phyloP scores from a whole-genome alignment of 2,113 vertebrate genomes.

The Oreotrochilus melanogaster region DNA sequence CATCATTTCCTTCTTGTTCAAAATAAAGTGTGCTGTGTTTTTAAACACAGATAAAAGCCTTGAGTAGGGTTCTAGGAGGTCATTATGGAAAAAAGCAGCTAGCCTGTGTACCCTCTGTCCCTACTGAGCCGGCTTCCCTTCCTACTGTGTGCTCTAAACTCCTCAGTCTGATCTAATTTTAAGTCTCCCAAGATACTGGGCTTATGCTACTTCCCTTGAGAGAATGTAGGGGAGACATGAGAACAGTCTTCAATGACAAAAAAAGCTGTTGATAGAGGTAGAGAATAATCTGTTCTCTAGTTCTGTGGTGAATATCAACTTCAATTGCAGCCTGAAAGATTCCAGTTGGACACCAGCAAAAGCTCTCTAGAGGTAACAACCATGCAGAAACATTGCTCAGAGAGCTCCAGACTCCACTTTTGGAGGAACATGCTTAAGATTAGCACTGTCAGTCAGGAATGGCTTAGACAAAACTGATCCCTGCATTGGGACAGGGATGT shows the following conservation, averaged over 20 bases:
- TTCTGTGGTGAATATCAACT: slow-evolving; percentile 31
- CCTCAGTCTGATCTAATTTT: slow-evolving; percentile 37
- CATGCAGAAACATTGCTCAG: background rate
- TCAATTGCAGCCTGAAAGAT: background rate
- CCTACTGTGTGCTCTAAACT: background rate
- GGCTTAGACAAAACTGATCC: background rate
- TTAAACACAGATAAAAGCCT: slow-evolving; percentile 39
- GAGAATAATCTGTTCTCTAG: slow-evolving; percentile 22
- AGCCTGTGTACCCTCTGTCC: background rate
- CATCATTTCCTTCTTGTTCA: slow-evolving; percentile 31
- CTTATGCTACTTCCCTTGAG: slow-evolving; percentile 5
- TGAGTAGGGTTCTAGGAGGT: background rate
- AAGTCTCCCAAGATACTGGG: slow-evolving; percentile 6
- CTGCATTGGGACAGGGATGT: background rate
- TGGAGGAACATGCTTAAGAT: background rate
- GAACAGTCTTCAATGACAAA: slow-evolving; percentile 32
- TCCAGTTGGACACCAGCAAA: background rate
- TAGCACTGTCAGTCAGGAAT: background rate
- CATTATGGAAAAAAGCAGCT: slow-evolving; percentile 24
- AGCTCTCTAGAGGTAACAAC: background rate
- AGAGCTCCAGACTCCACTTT: background rate
- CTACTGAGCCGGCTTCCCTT: slow-evolving; percentile 18
- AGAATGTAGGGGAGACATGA: slow-evolving; percentile 3
- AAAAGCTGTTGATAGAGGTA: slow-evolving; percentile 2
- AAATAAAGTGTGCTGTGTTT: slow-evolving; percentile 17